These are phyloP conservation scores for Vombatus ursinus DNA, from an alignment of 2,113 vertebrate genomes.

Conservation along the genomic window DNA sequence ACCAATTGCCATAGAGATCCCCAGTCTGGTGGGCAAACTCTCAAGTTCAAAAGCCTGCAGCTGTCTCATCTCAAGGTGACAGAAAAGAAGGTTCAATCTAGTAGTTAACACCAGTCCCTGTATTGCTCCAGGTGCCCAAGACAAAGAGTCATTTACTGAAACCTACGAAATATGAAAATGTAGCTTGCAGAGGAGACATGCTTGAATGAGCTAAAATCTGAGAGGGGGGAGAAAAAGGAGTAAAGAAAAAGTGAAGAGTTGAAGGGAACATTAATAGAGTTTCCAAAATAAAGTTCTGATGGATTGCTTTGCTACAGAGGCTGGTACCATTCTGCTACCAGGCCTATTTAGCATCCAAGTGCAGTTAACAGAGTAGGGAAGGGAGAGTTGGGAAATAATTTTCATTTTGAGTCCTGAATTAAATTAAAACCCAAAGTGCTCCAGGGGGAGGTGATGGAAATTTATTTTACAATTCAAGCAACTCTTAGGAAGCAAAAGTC, in stretches of 20 bases:
- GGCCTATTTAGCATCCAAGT: constrained; percentile 32
- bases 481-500: constrained; percentile 50
- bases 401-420: constrained; percentile 62
- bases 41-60: constrained; percentile 42
- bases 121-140: constrained; percentile 41
- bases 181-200: constrained; percentile 33
- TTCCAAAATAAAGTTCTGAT: not conserved
- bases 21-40: constrained; percentile 21
- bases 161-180: constrained; percentile 47
- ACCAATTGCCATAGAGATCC: constrained; percentile 10
- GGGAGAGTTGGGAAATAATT: not conserved
- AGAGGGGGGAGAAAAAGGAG: not conserved
- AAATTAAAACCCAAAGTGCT: constrained; percentile 64
- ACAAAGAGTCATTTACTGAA: constrained; percentile 58
- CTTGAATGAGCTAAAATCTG: constrained; percentile 41
- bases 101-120: constrained; percentile 36
- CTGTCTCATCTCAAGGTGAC: constrained; percentile 40
- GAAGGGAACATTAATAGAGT: not conserved
- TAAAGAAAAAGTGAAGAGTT: not conserved
- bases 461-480: constrained; percentile 60
- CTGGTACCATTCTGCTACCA: constrained; percentile 26
- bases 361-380: constrained; percentile 54
- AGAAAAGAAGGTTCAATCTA: constrained; percentile 40
- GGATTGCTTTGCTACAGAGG: constrained; percentile 25
- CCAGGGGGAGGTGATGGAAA: constrained; percentile 58